Evolutionary conservation across 2,113 vertebrate species (phyloP), one percentile per base, ranked within the genome.

Genomic region (Ailuropoda melanoleuca): DNA sequence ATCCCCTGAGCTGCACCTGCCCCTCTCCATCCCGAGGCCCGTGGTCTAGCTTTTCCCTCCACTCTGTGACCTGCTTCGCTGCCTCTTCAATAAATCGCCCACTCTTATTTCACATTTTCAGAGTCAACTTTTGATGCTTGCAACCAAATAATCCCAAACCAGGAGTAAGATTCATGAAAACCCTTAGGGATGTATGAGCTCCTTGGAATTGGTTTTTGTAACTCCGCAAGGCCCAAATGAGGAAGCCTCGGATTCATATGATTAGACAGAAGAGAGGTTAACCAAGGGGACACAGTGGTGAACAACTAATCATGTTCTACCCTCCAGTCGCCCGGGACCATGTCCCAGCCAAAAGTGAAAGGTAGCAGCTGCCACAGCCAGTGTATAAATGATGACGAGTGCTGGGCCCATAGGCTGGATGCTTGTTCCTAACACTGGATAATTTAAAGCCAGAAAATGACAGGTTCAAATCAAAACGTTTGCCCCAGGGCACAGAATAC

Each of bases 401-500:
- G 17, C 82, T 53, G 70, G 88, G 26, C 13, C 77, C 82, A 31
- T 19, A 9, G 34, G 75, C 74, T 70, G 26, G 66, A 18, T 1
- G 74, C 56, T 8, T 87, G 74, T 72, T 87, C 53, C 87, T 68
- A 58, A 90, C n/a, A 39, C 2, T 72, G 80, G 92, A 64, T 92
- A 96, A 97, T 95, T 97, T 93, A 97, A 94, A 95, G 87, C 62
- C 83, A 75, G 91, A 85, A 90, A 96, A 94, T 92, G 90, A 97
- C 70, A 72, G 84, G 68, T 93, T 77, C 80, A 70, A 85, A 87
- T 96, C 96, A 94, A 78, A 97, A 72, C 77, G 80, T 85, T 85
- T 8, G 8, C 95, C 90, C 96, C 34, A 15, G 96, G 98, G 94
- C 92, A 92, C 94, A 90, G 92, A 97, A 84, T 81, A 66, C 87